Conservation (phyloP, 2,888 invertebrate species). For the Temnothorax rugatulus region DNA sequence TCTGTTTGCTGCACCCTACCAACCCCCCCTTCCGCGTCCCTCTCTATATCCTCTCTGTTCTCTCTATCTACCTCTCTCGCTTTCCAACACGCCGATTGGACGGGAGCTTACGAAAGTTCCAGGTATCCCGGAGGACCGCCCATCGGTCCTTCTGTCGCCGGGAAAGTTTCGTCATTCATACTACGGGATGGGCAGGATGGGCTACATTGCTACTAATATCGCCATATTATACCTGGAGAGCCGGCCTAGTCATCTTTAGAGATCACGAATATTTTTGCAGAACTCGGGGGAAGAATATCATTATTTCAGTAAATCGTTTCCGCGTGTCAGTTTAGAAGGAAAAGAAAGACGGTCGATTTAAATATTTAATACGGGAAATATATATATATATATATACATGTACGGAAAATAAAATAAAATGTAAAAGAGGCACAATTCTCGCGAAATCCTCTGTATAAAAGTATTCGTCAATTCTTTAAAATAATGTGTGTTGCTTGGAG, state of each 20-base stretch:
- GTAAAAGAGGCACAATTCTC: not conserved
- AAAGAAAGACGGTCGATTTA: not conserved
- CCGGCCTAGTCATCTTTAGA: not conserved
- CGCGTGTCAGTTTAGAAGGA: not conserved
- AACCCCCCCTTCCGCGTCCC: not conserved
- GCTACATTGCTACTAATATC: conserved; percentile 56
- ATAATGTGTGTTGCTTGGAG: not conserved
- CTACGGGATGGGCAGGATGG: conserved; percentile 56
- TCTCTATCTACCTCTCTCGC: conserved; percentile 58
- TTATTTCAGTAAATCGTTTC: not conserved
- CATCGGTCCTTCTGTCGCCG: conserved; percentile 77
- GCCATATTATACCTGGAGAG: conserved; percentile 41
- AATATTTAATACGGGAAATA: conserved; percentile 4
- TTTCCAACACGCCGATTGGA: conserved; percentile 79
- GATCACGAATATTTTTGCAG: not conserved
- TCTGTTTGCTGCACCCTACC: conserved; percentile 19
- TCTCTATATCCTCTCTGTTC: conserved; percentile 49
- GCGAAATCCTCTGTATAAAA: not conserved
- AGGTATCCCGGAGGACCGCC: conserved; percentile 83
- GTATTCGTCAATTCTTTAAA: not conserved
- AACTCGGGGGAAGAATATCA: not conserved
- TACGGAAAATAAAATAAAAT: not conserved
- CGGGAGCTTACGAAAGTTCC: conserved; percentile 83
- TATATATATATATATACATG: not conserved
- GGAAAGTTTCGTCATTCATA: conserved; percentile 81